phyloP scores from a whole-genome alignment of 2,888 invertebrate genomes.

The Spilarctia lutea region DNA sequence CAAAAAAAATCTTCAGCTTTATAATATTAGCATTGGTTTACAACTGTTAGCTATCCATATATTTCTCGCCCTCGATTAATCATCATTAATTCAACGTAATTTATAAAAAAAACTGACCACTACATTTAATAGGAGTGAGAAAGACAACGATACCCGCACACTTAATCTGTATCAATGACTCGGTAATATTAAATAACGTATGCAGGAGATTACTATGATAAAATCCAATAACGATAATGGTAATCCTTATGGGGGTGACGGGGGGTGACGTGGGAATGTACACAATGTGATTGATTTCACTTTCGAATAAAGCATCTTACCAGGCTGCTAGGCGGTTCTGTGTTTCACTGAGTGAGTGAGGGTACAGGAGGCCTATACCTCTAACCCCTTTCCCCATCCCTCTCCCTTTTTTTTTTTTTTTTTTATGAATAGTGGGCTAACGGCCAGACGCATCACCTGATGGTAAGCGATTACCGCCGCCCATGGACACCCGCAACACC shows the following conservation, averaged over 20 bases:
- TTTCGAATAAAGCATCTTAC: too few species aligned
- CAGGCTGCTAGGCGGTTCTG: too few species aligned
- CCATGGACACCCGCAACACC: too few species aligned
- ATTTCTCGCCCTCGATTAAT: background rate
- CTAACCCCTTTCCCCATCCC: too few species aligned
- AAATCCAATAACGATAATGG: slow-evolving; percentile 30
- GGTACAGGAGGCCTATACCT: too few species aligned
- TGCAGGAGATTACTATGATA: slow-evolving; percentile 23
- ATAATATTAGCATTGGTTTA: background rate
- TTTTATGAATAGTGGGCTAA: too few species aligned
- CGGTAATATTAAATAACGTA: slow-evolving; percentile 22
- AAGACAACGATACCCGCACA: slow-evolving; percentile 4
- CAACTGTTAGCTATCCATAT: background rate
- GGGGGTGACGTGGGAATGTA: slow-evolving; percentile 30
- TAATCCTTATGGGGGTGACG: slow-evolving; percentile 32
- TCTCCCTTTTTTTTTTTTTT: too few species aligned
- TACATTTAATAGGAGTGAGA: background rate
- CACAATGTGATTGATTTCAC: background rate
- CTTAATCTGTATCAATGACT: slow-evolving; percentile 6
- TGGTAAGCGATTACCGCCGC: too few species aligned
- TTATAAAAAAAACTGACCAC: slow-evolving; percentile 5
- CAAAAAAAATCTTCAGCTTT: background rate
- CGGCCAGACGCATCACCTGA: too few species aligned
- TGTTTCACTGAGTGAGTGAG: too few species aligned
- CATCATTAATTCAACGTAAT: background rate